phyloP scores from a whole-genome alignment of 2,797 vertebrate genomes.

The Percopsis omiscomaycus region DNA sequence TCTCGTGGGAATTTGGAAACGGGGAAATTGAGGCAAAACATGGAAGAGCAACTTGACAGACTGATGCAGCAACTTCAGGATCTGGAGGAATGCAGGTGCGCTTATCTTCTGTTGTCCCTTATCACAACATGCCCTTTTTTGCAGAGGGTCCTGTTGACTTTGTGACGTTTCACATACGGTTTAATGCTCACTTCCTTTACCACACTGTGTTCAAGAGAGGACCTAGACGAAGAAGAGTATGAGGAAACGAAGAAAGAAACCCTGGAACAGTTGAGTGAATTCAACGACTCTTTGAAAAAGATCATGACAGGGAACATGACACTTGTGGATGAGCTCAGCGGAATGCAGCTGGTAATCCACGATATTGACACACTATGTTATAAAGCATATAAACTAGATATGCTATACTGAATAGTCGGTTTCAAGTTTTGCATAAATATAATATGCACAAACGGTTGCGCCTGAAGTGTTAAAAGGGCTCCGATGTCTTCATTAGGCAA shows the following conservation, averaged over 20 bases:
- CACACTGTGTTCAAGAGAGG: slow-evolving; percentile 79
- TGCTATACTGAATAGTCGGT: too few relatives aligned
- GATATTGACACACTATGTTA: not conserved
- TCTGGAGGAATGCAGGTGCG: slow-evolving; percentile 95
- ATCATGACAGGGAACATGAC: slow-evolving; percentile 98
- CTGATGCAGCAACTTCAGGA: slow-evolving; percentile 98
- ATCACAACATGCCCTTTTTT: not conserved
- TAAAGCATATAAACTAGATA: not conserved
- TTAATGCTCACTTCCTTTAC: not conserved
- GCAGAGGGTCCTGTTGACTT: not conserved
- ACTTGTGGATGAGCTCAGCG: slow-evolving; percentile 92
- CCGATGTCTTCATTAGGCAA: slow-evolving; percentile 80
- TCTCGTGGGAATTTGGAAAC: slow-evolving; percentile 95
- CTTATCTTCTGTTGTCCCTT: not conserved
- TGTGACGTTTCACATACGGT: too few relatives aligned
- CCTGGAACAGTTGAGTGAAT: slow-evolving; percentile 92
- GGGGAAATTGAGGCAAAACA: slow-evolving; percentile 91
- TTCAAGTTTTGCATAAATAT: too few relatives aligned
- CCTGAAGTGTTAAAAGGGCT: not conserved
- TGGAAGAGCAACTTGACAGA: slow-evolving; percentile 96
- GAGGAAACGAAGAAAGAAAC: slow-evolving; percentile 98
- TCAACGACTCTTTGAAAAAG: slow-evolving; percentile 95
- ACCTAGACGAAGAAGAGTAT: slow-evolving; percentile 92
- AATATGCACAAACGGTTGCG: too few relatives aligned
- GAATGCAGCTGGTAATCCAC: slow-evolving; percentile 91